A percentile compares a stretch with the other conserved stretches of the same genome.
Evolutionary conservation across 2,797 vertebrate genomes (phyloP).

Genomic region (Xerus rutilus): DNA sequence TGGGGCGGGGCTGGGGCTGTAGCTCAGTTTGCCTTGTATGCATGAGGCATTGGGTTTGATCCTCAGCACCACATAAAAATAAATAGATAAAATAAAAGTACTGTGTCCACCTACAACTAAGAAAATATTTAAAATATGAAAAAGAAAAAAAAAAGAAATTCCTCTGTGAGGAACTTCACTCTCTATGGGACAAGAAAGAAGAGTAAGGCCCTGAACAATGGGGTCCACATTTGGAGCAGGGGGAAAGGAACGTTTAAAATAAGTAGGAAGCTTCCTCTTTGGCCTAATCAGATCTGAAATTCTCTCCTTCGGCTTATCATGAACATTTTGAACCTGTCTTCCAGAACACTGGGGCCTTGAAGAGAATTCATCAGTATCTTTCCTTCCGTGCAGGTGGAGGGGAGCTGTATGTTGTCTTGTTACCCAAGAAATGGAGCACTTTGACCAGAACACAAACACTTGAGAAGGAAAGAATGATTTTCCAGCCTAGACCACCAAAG

Average conservation of each 20-base stretch:
- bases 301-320: background rate
- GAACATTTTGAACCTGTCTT: background rate
- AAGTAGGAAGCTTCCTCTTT: background rate
- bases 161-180: background rate
- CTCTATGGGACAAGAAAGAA: background rate
- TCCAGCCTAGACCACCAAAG: background rate
- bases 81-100: too few relatives aligned
- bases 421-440: slow-evolving; percentile 28
- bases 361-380: background rate
- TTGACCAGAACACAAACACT: slow-evolving; percentile 64
- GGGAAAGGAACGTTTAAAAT: background rate
- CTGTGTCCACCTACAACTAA: too few relatives aligned
- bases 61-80: too few relatives aligned
- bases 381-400: background rate
- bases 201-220: background rate
- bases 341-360: slow-evolving; percentile 34
- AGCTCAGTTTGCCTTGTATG: too few relatives aligned
- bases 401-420: slow-evolving; percentile 47
- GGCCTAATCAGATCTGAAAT: background rate
- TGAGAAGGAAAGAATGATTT: slow-evolving; percentile 43
- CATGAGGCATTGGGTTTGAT: too few relatives aligned
- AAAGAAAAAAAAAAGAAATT: background rate
- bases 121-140: too few relatives aligned
- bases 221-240: background rate
- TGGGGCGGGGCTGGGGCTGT: background rate